These are phyloP conservation scores for Trogon surrucura DNA, from an alignment of 2,113 vertebrate species.

Conservation along the genomic window DNA sequence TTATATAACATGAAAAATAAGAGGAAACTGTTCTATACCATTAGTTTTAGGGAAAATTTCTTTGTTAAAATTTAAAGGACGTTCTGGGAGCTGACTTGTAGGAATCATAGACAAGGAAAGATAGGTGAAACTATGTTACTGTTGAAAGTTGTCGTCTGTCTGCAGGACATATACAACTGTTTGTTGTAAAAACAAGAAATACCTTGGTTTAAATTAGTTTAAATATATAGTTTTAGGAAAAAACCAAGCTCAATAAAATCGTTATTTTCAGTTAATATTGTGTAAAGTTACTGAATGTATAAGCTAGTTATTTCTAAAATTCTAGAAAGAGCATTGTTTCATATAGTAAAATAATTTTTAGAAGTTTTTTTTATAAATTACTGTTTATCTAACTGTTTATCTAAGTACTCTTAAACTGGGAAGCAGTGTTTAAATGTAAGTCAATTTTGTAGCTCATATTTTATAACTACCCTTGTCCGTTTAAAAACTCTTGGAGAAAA, in stretches of 20 bases:
- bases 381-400: background rate
- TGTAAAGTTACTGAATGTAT: background rate
- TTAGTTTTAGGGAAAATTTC: constrained; percentile 1
- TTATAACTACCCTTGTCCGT: background rate
- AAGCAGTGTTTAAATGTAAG: background rate
- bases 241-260: background rate
- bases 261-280: background rate
- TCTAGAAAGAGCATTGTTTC: background rate
- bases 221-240: background rate
- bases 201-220: background rate
- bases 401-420: background rate
- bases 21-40: background rate
- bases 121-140: background rate
- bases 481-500: background rate
- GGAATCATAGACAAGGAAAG: background rate
- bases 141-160: background rate
- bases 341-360: background rate
- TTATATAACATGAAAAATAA: constrained; percentile 29
- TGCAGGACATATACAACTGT: background rate
- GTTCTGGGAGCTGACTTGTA: background rate
- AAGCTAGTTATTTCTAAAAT: background rate
- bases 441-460: background rate
- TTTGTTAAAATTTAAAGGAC: background rate
- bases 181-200: background rate
- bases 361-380: background rate